Evolutionary conservation across 2,113 vertebrate genomes (phyloP).

Genomic region (Cathartes aura): DNA sequence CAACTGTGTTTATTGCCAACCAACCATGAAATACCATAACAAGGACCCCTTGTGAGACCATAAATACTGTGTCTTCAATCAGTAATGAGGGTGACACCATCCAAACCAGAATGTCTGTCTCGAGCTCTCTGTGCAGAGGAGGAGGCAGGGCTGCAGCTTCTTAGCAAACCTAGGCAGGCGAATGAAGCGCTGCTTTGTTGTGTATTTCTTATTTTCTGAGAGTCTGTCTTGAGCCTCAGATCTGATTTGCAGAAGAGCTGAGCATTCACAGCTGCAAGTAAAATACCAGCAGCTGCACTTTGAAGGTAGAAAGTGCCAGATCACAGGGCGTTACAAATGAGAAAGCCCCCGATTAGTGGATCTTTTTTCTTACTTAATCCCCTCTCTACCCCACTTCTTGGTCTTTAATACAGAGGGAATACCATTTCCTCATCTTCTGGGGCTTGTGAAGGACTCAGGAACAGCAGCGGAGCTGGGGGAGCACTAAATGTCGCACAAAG

Average conservation of each 20-base stretch:
- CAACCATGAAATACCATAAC: neutral
- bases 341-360: neutral
- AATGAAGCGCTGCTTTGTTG: neutral
- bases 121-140: neutral
- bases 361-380: neutral
- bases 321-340: neutral
- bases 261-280: neutral
- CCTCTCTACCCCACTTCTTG: neutral
- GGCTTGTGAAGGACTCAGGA: neutral
- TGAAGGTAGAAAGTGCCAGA: neutral
- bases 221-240: neutral
- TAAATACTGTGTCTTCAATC: neutral
- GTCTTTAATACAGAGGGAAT: neutral
- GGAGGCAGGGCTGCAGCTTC: neutral
- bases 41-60: neutral
- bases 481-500: neutral
- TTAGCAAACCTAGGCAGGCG: neutral
- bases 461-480: neutral
- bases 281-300: neutral
- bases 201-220: neutral
- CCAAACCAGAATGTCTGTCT: neutral
- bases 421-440: neutral
- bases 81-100: neutral
- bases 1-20: neutral
- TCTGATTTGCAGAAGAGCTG: neutral